Evolutionary conservation across 1,140 invertebrate species (phyloP).

Genomic region (Calephelis virginiensis): DNA sequence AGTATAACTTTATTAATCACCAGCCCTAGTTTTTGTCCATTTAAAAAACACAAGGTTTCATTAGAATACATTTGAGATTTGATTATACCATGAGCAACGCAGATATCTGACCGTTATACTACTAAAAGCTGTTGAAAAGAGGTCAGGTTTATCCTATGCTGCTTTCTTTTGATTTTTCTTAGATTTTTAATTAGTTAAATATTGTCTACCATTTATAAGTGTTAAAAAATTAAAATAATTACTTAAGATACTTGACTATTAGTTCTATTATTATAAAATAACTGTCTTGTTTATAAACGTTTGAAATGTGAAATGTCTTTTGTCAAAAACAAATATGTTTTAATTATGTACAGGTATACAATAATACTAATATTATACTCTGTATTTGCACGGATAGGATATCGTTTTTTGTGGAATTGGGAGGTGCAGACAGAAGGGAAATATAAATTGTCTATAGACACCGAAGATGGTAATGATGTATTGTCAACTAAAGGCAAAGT

Average conservation of each 20-base stretch:
- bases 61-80: too few relatives aligned
- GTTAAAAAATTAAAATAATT: conserved; percentile 1
- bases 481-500: too few relatives aligned
- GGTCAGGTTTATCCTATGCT: not conserved
- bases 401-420: too few relatives aligned
- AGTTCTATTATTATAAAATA: not conserved
- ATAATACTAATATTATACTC: not conserved
- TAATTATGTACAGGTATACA: not conserved
- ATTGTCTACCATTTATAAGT: not conserved
- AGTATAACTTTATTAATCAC: too few relatives aligned
- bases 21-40: too few relatives aligned
- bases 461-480: too few relatives aligned
- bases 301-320: not conserved
- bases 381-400: not conserved
- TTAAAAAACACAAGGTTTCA: too few relatives aligned
- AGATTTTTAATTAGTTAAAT: not conserved
- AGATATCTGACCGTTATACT: too few relatives aligned
- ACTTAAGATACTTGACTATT: not conserved
- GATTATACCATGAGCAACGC: too few relatives aligned
- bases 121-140: too few relatives aligned
- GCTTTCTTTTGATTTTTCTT: not conserved
- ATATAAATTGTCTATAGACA: too few relatives aligned
- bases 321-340: not conserved
- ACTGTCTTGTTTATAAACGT: not conserved
- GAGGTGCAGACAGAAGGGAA: too few relatives aligned